These are phyloP conservation scores for Aurelia sp. DNA, from an alignment of 30 jellyfish, hydroid and myxozoan species.

Conservation along the genomic window DNA sequence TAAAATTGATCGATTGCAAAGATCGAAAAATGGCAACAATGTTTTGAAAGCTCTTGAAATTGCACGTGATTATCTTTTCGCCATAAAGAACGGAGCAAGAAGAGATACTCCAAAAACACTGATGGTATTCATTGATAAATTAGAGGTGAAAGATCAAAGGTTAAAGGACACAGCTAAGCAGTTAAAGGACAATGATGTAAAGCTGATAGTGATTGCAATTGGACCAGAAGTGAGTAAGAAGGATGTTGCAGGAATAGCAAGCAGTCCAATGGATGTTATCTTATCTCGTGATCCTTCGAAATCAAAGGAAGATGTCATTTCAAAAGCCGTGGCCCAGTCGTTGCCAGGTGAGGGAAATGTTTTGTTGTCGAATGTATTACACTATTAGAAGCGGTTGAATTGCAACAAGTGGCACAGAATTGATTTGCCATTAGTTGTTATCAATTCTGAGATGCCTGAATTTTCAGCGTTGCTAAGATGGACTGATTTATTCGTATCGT, in stretches of 20 bases:
- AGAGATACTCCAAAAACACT: neutral
- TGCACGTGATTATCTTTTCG: too few relatives aligned
- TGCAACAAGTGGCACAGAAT: neutral
- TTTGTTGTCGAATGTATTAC: too few relatives aligned
- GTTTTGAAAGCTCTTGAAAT: too few relatives aligned
- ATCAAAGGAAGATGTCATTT: neutral
- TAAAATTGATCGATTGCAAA: conserved; percentile 13
- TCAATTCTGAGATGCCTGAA: too few relatives aligned
- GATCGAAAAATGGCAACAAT: neutral
- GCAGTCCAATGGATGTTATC: neutral
- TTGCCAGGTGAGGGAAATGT: neutral
- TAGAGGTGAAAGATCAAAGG: neutral
- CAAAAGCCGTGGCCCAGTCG: neutral
- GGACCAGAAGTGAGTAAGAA: conserved; percentile 23
- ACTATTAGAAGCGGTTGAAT: too few relatives aligned
- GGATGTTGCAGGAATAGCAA: conserved; percentile 22
- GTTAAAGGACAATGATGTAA: conserved; percentile 29
- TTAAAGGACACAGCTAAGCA: conserved; percentile 14
- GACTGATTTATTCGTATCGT: too few relatives aligned
- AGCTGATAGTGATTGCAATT: conserved; percentile 44
- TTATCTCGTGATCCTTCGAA: neutral
- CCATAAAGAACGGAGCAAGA: too few relatives aligned
- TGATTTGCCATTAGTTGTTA: too few relatives aligned
- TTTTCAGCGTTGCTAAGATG: too few relatives aligned
- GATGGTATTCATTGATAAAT: conserved; percentile 48